Conservation (phyloP, 2,113 vertebrate genomes). For the Psilopsiagon aurifrons region DNA sequence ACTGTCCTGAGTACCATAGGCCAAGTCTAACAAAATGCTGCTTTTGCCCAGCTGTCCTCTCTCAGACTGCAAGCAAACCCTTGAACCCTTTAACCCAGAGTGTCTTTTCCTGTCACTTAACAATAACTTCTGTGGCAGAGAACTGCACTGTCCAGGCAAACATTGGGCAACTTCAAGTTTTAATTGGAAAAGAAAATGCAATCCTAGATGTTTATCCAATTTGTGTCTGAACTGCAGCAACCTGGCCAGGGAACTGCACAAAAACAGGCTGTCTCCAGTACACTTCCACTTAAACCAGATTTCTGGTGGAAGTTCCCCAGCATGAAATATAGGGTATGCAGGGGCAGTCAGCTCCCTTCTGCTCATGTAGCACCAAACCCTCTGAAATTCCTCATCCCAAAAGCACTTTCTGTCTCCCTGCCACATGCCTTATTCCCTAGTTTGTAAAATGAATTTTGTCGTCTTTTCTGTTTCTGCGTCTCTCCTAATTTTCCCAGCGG, state of each 20-base stretch:
- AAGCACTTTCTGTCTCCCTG: not conserved
- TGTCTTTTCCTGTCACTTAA: not conserved
- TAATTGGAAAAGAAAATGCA: conserved; percentile 15
- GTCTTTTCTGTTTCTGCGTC: not conserved
- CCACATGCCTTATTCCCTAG: not conserved
- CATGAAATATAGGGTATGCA: not conserved
- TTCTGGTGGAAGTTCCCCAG: not conserved
- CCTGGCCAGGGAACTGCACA: not conserved
- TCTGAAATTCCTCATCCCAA: not conserved
- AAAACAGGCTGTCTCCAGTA: not conserved
- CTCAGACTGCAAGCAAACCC: not conserved
- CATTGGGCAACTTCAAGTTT: not conserved
- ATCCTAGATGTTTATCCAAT: not conserved
- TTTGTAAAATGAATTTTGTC: not conserved
- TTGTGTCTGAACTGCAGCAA: not conserved
- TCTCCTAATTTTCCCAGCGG: not conserved
- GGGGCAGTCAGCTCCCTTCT: not conserved
- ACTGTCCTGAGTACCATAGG: conserved; percentile 3
- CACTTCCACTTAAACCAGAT: not conserved
- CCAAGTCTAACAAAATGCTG: conserved; percentile 45
- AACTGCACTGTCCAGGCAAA: not conserved
- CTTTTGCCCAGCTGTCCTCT: conserved; percentile 43
- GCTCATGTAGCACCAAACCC: not conserved
- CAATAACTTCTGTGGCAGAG: not conserved
- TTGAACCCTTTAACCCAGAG: not conserved